Evolutionary conservation across 1,140 invertebrate genomes (phyloP).

Genomic region (Leptinotarsa texana): DNA sequence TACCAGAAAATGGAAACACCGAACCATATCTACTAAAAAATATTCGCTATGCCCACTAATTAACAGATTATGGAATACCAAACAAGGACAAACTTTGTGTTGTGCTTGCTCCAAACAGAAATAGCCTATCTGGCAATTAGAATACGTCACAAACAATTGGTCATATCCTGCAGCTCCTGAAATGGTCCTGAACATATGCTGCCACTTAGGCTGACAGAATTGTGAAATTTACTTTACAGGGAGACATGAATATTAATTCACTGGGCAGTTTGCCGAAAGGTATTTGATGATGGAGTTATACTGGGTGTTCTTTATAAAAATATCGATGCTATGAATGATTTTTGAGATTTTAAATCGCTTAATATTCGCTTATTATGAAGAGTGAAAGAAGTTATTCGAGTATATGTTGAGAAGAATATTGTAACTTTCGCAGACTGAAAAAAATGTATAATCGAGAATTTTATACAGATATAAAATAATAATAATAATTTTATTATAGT

Average conservation of each 20-base stretch:
- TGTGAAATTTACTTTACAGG: not conserved
- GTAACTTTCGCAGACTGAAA: too few relatives aligned
- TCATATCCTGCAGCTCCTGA: constrained; percentile 46
- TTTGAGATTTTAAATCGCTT: too few relatives aligned
- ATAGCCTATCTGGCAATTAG: constrained; percentile 40
- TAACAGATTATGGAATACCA: constrained; percentile 35
- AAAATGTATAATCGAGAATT: too few relatives aligned
- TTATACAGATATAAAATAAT: too few relatives aligned
- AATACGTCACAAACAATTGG: constrained; percentile 54
- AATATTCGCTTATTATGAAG: too few relatives aligned
- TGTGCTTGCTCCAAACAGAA: constrained; percentile 8
- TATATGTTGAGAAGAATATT: too few relatives aligned
- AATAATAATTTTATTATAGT: too few relatives aligned
- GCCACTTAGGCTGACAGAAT: constrained; percentile 31
- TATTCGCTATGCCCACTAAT: constrained; percentile 24
- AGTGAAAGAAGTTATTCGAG: too few relatives aligned
- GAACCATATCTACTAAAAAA: not conserved
- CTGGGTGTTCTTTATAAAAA: too few relatives aligned
- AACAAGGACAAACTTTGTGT: constrained; percentile 26
- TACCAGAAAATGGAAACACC: not conserved
- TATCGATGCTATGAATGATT: too few relatives aligned
- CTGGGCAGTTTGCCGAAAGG: too few relatives aligned
- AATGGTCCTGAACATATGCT: constrained; percentile 45
- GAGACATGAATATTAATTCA: not conserved
- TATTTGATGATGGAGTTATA: too few relatives aligned